Evolutionary conservation across 1,140 invertebrate genomes (phyloP).

Genomic region (Penaeus indicus): DNA sequence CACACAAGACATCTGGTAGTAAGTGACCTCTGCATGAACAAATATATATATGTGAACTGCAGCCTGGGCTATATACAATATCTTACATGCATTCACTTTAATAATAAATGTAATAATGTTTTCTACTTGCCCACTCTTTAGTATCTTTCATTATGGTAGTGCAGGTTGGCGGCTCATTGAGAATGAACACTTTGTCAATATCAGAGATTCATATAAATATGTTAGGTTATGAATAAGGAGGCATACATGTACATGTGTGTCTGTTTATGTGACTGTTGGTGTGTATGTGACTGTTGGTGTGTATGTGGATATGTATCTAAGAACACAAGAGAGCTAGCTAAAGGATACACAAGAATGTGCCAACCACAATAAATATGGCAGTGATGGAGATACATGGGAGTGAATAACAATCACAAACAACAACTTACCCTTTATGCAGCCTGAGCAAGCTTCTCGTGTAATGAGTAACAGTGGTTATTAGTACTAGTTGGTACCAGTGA

Average conservation of each 20-base stretch:
- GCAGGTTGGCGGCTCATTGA: no score
- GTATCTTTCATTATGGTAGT: no score
- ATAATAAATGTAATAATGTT: no score
- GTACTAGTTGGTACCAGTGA: slow-evolving; percentile 26
- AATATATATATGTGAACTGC: no score
- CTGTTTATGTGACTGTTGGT: not conserved
- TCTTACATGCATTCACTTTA: no score
- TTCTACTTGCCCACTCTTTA: no score
- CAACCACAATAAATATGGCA: slow-evolving; percentile 20
- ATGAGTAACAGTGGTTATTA: slow-evolving; percentile 46
- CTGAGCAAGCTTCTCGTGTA: slow-evolving; percentile 49
- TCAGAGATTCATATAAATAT: not conserved
- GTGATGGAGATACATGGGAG: not conserved
- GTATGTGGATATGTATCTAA: not conserved
- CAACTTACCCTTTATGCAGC: slow-evolving; percentile 50
- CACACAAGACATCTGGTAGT: no score
- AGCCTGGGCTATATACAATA: no score
- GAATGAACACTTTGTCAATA: no score
- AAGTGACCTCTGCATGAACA: no score
- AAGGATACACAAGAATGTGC: slow-evolving; percentile 13
- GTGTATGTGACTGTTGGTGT: not conserved
- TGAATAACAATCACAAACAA: not conserved
- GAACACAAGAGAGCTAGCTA: slow-evolving; percentile 18
- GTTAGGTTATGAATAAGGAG: not conserved
- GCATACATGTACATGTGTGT: not conserved